Base-by-base conservation (phyloP, 2,888 invertebrate genomes). In the Agrilus mali region DNA sequence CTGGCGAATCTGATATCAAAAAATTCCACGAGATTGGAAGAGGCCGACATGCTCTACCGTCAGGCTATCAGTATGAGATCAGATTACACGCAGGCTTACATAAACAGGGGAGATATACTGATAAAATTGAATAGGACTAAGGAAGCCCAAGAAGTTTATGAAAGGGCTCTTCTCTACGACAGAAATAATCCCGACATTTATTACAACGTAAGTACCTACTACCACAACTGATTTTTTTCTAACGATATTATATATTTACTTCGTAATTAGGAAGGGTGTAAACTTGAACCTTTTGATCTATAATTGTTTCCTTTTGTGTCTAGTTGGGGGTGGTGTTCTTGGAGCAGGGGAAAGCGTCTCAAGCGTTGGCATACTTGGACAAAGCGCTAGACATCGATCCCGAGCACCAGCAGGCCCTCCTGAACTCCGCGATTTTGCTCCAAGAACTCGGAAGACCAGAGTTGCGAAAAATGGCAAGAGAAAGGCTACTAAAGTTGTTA, bases 1-100 rank as follows among this genome's bases (percentile, higher is more conserved):
- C 73, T 96, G 50, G 95, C 94, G 2, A 94, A 92, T 69, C 72
- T 96, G 53, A 92, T 95, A 60, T 88, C 94, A 4, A 86, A 90
- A 61, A 93, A 96, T 66, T 82, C 83, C 22, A 89, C 90, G 3
- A 74, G 95, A 43, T 68, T 96, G 42, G 88, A 90, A 65, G 95
- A 96, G 67, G 96, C 96, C 0, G 95, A 96, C 67, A 75, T 88
- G 74, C 66, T 95, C 38, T 93, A 95, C 60, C 74, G 92, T 47
- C 94, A 94, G 66, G 96, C 95, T 10, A 95, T 96, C 52, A 92
- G 93, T 61, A 96, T 96, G 96, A 74, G 96, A 52, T 83, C 94
- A 1, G 95, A 96, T 71, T 94, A 94, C 64, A 82, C 90, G 0
- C 88, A 93, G 65, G 96, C 95, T 7, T 96, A 96, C 64, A 96